Evolutionary conservation across 2,113 vertebrate species (phyloP).

Genomic region (Bufo bufo): DNA sequence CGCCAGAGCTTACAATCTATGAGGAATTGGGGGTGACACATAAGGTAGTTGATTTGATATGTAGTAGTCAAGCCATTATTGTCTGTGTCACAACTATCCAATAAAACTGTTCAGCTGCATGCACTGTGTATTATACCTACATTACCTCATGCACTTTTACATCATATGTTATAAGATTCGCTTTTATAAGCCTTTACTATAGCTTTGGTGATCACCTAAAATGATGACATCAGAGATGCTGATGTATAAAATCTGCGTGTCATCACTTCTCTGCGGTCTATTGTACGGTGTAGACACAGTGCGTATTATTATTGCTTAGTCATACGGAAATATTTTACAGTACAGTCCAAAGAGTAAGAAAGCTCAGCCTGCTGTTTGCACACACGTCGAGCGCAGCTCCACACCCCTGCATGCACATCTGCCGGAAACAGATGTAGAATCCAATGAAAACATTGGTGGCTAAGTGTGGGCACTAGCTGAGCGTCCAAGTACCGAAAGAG

Average conservation of each 20-base stretch:
- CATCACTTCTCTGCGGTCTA: background rate
- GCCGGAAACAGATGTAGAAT: constrained; percentile 36
- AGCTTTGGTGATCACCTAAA: background rate
- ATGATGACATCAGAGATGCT: background rate
- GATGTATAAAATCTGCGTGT: background rate
- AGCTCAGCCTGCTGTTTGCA: background rate
- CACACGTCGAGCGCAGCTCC: constrained; percentile 3
- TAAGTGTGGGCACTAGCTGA: constrained; percentile 21
- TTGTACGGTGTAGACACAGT: background rate
- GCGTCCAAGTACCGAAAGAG: constrained; percentile 32
- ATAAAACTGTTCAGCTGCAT: too few relatives aligned
- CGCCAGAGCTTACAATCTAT: too few relatives aligned
- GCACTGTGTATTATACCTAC: too few relatives aligned
- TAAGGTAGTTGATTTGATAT: too few relatives aligned
- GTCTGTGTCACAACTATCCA: too few relatives aligned
- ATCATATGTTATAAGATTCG: background rate
- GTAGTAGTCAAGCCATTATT: too few relatives aligned
- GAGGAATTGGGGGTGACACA: too few relatives aligned
- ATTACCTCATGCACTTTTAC: too few relatives aligned
- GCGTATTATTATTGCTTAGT: background rate
- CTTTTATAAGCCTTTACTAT: background rate
- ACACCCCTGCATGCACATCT: constrained; percentile 40
- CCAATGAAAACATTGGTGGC: constrained; percentile 8
- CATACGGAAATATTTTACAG: background rate
- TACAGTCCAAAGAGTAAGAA: background rate